Evolutionary conservation across 2,113 vertebrate genomes (phyloP).

Genomic region (Pachycephala philippinensis): DNA sequence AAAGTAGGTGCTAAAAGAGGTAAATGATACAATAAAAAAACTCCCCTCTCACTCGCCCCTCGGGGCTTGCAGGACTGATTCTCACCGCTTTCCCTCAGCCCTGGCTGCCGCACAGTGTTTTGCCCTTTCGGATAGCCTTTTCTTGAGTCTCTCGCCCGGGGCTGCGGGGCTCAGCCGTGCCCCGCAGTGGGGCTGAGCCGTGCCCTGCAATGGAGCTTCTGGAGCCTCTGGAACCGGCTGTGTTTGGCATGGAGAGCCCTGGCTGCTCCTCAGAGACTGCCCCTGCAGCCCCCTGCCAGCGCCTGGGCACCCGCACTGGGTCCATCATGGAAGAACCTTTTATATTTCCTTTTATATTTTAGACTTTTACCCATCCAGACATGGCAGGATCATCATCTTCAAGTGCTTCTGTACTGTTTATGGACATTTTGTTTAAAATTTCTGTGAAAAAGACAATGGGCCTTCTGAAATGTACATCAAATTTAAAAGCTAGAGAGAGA

Average conservation of each 20-base stretch:
- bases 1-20: neutral
- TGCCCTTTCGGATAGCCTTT: neutral
- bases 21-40: neutral
- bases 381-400: neutral
- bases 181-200: rapidly evolving
- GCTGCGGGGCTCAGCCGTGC: neutral
- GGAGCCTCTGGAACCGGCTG: rapidly evolving
- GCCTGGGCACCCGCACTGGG: rapidly evolving
- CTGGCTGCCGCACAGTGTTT: rapidly evolving
- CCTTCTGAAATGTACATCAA: neutral
- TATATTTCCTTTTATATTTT: neutral
- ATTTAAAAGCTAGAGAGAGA: neutral
- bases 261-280: neutral
- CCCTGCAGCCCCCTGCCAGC: rapidly evolving
- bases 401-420: neutral
- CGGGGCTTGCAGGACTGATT: rapidly evolving
- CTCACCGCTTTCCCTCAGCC: neutral
- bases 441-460: neutral
- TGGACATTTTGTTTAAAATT: neutral
- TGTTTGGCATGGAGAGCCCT: neutral
- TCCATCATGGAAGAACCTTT: neutral
- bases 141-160: rapidly evolving
- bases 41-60: neutral
- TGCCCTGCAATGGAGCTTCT: rapidly evolving
- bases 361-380: neutral